Evolutionary conservation across 2,113 vertebrate species (phyloP).

Genomic region (Tenebrosternarchus preto): DNA sequence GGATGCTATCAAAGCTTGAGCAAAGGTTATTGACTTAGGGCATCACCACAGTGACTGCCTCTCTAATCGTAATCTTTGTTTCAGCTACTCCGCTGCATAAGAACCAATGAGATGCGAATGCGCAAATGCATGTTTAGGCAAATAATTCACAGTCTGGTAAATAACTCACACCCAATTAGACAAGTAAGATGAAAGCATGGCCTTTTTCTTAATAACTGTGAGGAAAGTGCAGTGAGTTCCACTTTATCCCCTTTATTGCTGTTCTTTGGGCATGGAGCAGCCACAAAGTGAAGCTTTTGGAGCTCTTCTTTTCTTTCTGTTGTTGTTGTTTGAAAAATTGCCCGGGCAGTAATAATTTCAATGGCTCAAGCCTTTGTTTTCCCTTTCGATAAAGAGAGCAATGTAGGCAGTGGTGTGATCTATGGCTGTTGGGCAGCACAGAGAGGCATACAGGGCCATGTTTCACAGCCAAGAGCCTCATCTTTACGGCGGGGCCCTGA

Average conservation of each 20-base stretch:
- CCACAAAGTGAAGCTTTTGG: slow-evolving; percentile 92
- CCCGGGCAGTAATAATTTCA: slow-evolving; percentile 96
- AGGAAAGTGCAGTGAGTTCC: slow-evolving; percentile 22
- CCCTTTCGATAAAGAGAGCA: slow-evolving; percentile 97
- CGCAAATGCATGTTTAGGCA: slow-evolving; percentile 51
- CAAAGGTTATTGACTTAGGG: slow-evolving; percentile 62
- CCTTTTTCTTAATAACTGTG: slow-evolving; percentile 45
- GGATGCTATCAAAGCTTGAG: slow-evolving; percentile 75
- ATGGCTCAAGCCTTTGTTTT: slow-evolving; percentile 97
- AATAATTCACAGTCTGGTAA: slow-evolving; percentile 36
- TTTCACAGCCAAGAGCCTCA: slow-evolving; percentile 90
- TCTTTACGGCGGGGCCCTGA: slow-evolving; percentile 90
- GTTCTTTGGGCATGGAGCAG: slow-evolving; percentile 82
- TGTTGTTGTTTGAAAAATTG: slow-evolving; percentile 85
- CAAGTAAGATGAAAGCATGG: slow-evolving; percentile 27
- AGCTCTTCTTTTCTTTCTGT: slow-evolving; percentile 63
- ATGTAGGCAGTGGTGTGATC: slow-evolving; percentile 89
- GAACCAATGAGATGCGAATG: slow-evolving; percentile 55
- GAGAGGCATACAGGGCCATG: slow-evolving; percentile 89
- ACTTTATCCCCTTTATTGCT: slow-evolving; percentile 86
- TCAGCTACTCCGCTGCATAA: slow-evolving; percentile 64
- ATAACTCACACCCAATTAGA: slow-evolving; percentile 48
- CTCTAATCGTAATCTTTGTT: slow-evolving; percentile 50
- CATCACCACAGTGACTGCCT: slow-evolving; percentile 54
- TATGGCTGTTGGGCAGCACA: slow-evolving; percentile 86